phyloP scores from a whole-genome alignment of 2,888 invertebrate species.

The Dryococelus australis region DNA sequence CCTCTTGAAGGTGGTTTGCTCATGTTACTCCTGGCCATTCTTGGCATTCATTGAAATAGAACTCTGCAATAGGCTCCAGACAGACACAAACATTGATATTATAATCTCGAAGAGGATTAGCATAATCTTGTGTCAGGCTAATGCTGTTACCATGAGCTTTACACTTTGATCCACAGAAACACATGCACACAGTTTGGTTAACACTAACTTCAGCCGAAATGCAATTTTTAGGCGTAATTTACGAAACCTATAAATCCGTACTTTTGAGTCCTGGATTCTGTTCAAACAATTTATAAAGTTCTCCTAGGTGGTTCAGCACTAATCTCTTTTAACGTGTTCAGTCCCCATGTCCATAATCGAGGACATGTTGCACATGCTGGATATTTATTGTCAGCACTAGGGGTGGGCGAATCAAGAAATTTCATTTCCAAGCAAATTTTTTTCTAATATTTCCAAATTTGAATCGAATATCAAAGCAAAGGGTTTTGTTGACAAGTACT shows the following conservation, averaged over 20 bases:
- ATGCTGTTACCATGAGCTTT: neutral
- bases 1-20: no score
- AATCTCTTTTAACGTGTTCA: no score
- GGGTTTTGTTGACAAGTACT: no score
- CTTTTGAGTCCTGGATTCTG: conserved; percentile 19
- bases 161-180: neutral
- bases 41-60: no score
- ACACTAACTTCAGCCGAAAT: neutral
- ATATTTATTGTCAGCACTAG: no score
- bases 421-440: no score
- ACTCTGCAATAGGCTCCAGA: neutral
- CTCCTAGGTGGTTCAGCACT: neutral
- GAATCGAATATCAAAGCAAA: no score
- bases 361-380: no score
- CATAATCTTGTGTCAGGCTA: neutral
- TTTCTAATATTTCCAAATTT: no score
- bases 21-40: no score
- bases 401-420: no score
- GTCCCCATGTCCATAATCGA: no score
- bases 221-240: neutral
- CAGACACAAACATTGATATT: neutral
- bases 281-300: conserved; percentile 6
- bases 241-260: neutral
- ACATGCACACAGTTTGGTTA: conserved; percentile 10
- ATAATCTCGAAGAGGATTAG: conserved; percentile 6